A percentile compares a stretch with the other conserved stretches of the same genome.
Conservation (phyloP, 2,888 invertebrate species). For the Melinopterus prodromus region DNA sequence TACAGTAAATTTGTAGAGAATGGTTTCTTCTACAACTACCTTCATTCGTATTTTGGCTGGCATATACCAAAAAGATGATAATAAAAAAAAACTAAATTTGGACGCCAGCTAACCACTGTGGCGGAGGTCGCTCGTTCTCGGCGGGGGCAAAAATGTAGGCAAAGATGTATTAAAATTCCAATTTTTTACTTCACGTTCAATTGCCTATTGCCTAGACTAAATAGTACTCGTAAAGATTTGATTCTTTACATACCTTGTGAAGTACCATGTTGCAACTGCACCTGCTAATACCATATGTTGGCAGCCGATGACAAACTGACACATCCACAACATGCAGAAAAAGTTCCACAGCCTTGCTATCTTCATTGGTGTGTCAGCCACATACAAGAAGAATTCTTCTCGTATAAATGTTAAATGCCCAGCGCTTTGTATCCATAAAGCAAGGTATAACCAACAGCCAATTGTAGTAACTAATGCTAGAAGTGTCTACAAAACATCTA, state of each 20-base stretch:
- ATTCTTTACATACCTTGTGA: constrained; percentile 62
- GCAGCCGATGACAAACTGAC: constrained; percentile 72
- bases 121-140: too few relatives aligned
- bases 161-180: too few relatives aligned
- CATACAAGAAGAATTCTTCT: constrained; percentile 51
- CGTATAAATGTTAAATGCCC: constrained; percentile 58
- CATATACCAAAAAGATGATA: too few relatives aligned
- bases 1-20: too few relatives aligned
- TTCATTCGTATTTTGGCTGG: too few relatives aligned
- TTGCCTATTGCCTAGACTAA: not conserved
- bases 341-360: constrained; percentile 63
- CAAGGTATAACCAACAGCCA: constrained; percentile 60
- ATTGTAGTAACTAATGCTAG: constrained; percentile 32
- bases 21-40: too few relatives aligned
- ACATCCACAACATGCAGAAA: constrained; percentile 71
- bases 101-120: too few relatives aligned
- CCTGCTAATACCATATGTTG: constrained; percentile 75
- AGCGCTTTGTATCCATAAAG: constrained; percentile 70
- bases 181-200: too few relatives aligned
- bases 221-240: not conserved
- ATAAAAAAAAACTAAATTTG: too few relatives aligned
- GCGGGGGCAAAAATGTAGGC: too few relatives aligned
- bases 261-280: constrained; percentile 73
- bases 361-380: constrained; percentile 59
- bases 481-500: constrained; percentile 39